These are phyloP conservation scores for Semaprochilodus insignis DNA, from an alignment of 2,797 vertebrate genomes.

Conservation along the genomic window DNA sequence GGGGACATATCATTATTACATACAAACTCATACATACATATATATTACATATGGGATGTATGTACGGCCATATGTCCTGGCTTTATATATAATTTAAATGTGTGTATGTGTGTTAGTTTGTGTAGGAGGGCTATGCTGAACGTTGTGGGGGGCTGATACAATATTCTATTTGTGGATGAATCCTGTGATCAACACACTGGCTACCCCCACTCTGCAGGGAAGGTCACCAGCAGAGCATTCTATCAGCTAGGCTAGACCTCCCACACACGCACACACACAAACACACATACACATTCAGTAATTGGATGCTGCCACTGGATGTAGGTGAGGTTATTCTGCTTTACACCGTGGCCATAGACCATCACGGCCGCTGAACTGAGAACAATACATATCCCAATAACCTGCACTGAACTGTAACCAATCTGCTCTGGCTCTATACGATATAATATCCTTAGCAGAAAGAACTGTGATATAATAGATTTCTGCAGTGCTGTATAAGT, in stretches of 20 bases:
- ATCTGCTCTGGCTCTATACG: neutral
- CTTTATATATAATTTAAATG: neutral
- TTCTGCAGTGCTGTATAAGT: neutral
- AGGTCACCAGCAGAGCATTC: constrained; percentile 29
- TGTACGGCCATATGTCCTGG: neutral
- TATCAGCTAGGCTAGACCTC: constrained; percentile 6
- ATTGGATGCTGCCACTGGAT: constrained; percentile 12
- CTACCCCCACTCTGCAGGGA: constrained; percentile 18
- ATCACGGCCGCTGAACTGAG: neutral
- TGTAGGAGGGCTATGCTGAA: neutral
- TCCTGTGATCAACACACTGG: neutral
- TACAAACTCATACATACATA: no score
- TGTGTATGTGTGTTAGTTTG: neutral
- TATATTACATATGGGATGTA: no score
- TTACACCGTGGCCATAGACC: neutral
- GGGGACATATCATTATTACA: no score
- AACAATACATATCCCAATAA: constrained; percentile 7
- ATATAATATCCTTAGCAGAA: neutral
- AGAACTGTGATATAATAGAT: neutral
- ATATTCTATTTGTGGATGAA: constrained; percentile 31
- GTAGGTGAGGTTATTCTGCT: constrained; percentile 8
- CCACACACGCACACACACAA: constrained; percentile 9
- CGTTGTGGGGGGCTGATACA: neutral
- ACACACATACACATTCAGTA: constrained; percentile 10
- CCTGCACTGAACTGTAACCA: neutral